Evolutionary conservation across 2,113 vertebrate genomes (phyloP).

Genomic region (Calypte anna): DNA sequence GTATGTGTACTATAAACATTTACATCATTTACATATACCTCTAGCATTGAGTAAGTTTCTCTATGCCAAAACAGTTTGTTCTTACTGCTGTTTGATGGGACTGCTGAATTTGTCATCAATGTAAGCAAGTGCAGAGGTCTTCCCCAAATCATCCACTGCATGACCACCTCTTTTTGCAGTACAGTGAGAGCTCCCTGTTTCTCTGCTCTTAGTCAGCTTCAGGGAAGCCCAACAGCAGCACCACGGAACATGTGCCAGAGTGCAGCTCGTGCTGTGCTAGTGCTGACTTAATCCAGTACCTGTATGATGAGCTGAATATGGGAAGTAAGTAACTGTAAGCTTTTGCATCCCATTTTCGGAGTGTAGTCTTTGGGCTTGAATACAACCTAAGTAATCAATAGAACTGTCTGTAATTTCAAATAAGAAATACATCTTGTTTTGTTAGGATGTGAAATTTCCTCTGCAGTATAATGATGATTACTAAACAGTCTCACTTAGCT

Average conservation of each 20-base stretch:
- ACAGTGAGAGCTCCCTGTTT: background rate
- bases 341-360: background rate
- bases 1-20: background rate
- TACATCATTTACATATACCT: background rate
- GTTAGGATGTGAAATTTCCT: background rate
- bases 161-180: background rate
- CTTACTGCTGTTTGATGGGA: background rate
- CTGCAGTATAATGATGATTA: rapidly evolving
- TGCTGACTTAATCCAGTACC: background rate
- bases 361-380: background rate
- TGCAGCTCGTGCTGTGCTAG: background rate
- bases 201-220: background rate
- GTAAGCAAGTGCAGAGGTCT: background rate
- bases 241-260: background rate
- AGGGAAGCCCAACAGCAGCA: background rate
- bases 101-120: background rate
- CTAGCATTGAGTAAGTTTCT: background rate
- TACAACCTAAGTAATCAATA: background rate
- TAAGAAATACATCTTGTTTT: background rate
- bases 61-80: background rate
- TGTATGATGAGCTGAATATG: background rate
- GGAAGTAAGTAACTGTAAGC: rapidly evolving
- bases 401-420: background rate
- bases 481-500: background rate
- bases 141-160: background rate